Percentiles rank a stretch among this genome's conserved stretches.
These are phyloP conservation scores for Diabrotica undecimpunctata DNA, from an alignment of 1,140 invertebrate species.

Conservation along the genomic window DNA sequence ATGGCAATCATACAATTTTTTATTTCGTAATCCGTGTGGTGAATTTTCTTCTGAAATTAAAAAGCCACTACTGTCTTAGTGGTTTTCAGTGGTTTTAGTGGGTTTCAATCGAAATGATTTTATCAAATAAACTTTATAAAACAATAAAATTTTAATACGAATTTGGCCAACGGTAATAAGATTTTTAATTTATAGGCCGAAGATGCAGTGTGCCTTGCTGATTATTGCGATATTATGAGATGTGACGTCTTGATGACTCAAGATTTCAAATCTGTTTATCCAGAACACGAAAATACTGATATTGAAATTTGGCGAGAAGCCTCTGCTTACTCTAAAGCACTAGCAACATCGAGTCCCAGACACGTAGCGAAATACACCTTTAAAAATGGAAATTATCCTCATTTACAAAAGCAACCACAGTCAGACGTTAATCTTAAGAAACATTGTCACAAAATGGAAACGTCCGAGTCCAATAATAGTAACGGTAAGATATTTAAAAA, in stretches of 20 bases:
- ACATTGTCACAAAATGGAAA: slow-evolving; percentile 41
- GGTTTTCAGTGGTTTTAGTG: too few relatives aligned
- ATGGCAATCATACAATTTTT: too few relatives aligned
- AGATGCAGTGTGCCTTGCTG: slow-evolving; percentile 85
- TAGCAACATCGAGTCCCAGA: slow-evolving; percentile 54
- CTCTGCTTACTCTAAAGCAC: slow-evolving; percentile 62
- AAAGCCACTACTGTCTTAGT: too few relatives aligned
- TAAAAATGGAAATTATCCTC: slow-evolving; percentile 33
- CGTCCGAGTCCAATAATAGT: slow-evolving; percentile 30
- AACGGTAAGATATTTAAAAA: slow-evolving; percentile 23
- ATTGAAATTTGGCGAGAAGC: slow-evolving; percentile 72
- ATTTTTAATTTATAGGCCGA: slow-evolving; percentile 60
- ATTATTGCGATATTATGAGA: slow-evolving; percentile 93
- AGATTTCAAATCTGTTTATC: slow-evolving; percentile 58
- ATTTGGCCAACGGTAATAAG: too few relatives aligned
- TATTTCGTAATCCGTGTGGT: too few relatives aligned
- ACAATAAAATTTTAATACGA: too few relatives aligned
- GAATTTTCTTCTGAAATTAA: too few relatives aligned
- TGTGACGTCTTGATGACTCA: slow-evolving; percentile 81
- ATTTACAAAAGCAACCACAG: slow-evolving; percentile 31
- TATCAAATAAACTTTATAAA: too few relatives aligned
- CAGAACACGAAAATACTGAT: slow-evolving; percentile 63
- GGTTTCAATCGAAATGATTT: too few relatives aligned
- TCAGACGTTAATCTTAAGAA: slow-evolving; percentile 24
- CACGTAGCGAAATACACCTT: slow-evolving; percentile 43